These are phyloP conservation scores for Holotrichia oblita DNA, from an alignment of 1,140 invertebrate species.

Conservation along the genomic window DNA sequence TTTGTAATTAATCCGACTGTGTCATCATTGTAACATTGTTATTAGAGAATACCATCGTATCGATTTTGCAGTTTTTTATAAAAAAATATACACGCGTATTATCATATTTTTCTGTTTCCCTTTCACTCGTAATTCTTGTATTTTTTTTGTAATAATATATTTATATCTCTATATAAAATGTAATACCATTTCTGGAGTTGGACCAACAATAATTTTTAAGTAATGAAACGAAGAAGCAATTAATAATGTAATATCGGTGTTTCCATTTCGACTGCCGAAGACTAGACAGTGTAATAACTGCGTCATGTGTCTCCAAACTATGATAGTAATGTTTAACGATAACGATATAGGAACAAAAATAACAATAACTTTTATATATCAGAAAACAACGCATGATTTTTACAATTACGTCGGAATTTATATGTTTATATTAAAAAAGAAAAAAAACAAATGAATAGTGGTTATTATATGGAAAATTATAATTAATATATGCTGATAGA, in stretches of 20 bases:
- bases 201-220: conserved; percentile 24
- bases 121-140: background rate
- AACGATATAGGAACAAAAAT: conserved; percentile 16
- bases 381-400: conserved; percentile 37
- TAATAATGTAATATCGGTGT: conserved; percentile 25
- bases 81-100: background rate
- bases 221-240: background rate
- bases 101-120: background rate
- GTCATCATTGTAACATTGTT: background rate
- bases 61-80: background rate
- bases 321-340: conserved; percentile 14
- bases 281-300: background rate
- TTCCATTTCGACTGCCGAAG: conserved; percentile 8
- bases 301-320: background rate
- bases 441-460: conserved; percentile 23
- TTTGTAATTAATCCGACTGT: background rate
- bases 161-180: background rate
- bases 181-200: conserved; percentile 26
- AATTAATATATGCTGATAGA: conserved; percentile 37
- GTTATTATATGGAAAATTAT: conserved; percentile 38
- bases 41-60: background rate
- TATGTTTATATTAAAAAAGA: conserved; percentile 41
- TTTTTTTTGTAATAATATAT: background rate
- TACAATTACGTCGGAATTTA: conserved; percentile 39
- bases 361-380: conserved; percentile 40